Percentiles rank a stretch among this genome's conserved stretches.
Evolutionary conservation across 2,113 vertebrate genomes (phyloP).

Genomic region (Chaetodon trifascialis): DNA sequence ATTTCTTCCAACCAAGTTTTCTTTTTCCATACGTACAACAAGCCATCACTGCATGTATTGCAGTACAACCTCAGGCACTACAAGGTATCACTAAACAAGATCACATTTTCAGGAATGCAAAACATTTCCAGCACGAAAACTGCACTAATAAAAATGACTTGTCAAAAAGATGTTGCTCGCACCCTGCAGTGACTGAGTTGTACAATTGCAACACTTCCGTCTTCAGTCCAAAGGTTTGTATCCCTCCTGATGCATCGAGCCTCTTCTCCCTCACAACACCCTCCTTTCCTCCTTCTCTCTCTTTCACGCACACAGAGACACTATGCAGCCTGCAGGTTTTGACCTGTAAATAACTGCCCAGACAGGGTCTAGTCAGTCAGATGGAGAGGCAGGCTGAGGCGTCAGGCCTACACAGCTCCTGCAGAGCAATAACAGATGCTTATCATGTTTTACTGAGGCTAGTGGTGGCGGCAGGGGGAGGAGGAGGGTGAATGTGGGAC

Average conservation of each 20-base stretch:
- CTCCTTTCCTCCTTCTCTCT: conserved; percentile 15
- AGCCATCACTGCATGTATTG: background rate
- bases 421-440: conserved; percentile 77
- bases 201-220: conserved; percentile 16
- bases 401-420: conserved; percentile 70
- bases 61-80: background rate
- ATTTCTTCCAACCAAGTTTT: background rate
- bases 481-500: conserved; percentile 18
- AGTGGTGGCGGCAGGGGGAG: background rate
- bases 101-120: conserved; percentile 38
- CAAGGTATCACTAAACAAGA: conserved; percentile 2
- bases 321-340: conserved; percentile 85
- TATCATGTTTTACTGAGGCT: conserved; percentile 75
- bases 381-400: conserved; percentile 66
- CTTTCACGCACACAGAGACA: conserved; percentile 49
- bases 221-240: conserved; percentile 24
- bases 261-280: background rate
- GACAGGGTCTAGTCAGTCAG: conserved; percentile 84
- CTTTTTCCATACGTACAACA: no score
- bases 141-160: conserved; percentile 20
- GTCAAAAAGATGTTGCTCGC: conserved; percentile 1
- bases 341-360: conserved; percentile 86
- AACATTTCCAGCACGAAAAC: conserved; percentile 44
- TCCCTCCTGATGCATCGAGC: conserved; percentile 11
- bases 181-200: conserved; percentile 30